Conservation (phyloP, 2,113 vertebrate species). For the Tor tambroides region DNA sequence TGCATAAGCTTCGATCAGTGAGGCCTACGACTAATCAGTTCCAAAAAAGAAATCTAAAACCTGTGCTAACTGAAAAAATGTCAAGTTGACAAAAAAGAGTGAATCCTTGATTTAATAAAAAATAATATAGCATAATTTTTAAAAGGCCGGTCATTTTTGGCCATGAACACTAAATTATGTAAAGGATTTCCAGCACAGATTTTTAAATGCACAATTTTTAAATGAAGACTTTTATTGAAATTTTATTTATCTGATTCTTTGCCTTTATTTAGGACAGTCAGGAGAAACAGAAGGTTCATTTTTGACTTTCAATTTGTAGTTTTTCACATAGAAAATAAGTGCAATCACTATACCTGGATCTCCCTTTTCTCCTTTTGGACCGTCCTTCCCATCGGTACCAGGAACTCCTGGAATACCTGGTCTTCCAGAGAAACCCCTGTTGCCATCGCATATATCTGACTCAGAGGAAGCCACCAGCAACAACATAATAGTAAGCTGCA, state of each 20-base stretch:
- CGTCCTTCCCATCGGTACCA: slow-evolving; percentile 77
- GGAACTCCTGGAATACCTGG: slow-evolving; percentile 80
- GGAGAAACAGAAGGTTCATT: not conserved
- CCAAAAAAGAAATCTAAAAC: too few species aligned
- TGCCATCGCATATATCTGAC: slow-evolving; percentile 60
- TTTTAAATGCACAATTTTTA: not conserved
- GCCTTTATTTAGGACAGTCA: not conserved
- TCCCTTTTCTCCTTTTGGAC: slow-evolving; percentile 75
- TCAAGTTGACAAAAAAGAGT: not conserved
- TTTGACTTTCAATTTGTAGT: not conserved
- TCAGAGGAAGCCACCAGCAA: slow-evolving; percentile 48
- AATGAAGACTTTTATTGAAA: not conserved
- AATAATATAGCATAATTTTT: not conserved
- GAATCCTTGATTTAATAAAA: not conserved
- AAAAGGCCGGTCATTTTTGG: not conserved
- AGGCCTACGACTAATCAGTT: too few species aligned
- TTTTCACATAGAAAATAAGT: not conserved
- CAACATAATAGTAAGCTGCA: slow-evolving; percentile 54
- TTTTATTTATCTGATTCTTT: not conserved
- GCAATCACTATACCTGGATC: slow-evolving; percentile 69
- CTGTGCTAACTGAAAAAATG: too few species aligned
- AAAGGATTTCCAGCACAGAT: too few species aligned
- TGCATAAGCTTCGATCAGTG: not conserved
- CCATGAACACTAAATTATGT: not conserved
- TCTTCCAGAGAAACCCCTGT: slow-evolving; percentile 69